Evolutionary conservation across 2,888 invertebrate genomes (phyloP), one percentile per base, ranked within the genome.

Genomic region (Hirtodrosophila cameraria): DNA sequence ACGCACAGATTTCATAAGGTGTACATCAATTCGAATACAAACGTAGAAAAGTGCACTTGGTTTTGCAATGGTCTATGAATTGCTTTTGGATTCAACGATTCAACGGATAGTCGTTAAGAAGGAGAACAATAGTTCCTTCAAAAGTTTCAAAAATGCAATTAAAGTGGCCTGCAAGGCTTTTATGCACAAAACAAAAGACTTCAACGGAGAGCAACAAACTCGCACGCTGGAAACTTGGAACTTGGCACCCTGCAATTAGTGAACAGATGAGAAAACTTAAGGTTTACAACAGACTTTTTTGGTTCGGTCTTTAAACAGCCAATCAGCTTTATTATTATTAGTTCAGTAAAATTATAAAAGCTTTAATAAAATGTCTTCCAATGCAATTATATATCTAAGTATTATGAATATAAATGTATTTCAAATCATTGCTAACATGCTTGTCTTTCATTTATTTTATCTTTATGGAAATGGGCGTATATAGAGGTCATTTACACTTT

Each of bases 31-130:
- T 79, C 69, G 42, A 60, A 61, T 48, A 50, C 5, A 33, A 65
- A 55, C 54, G 59, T 57, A 49, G 55, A 46, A 43, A 60, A 42
- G 59, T 60, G 31, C 38, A 61, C 28, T 59, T 53, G 9, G 18
- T 16, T 46, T 45, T 36, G 49, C 35, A 33, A 87, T 89, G 89
- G 71, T 68, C 13, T 88, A 86, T 74, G 78, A 88, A 73, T 66
- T 67, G 25, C 75, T 88, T 16, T 39, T 71, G 15, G 80, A 77
- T 50, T 49, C 66, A 11, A 31, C 57, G 15, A 45, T 20, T 16
- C 12, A 27, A 8, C 35, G 8, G 5, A 11, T 35, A 23, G 41
- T 11, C 20, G 42, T 13, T 28, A 73, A 71, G 38, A 86, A 83
- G 25, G 72, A 64, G 9, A 68, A 70, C 20, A 73, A 73, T 33